Conservation (phyloP, 2,888 invertebrate species). For the Isotomurus palustris region DNA sequence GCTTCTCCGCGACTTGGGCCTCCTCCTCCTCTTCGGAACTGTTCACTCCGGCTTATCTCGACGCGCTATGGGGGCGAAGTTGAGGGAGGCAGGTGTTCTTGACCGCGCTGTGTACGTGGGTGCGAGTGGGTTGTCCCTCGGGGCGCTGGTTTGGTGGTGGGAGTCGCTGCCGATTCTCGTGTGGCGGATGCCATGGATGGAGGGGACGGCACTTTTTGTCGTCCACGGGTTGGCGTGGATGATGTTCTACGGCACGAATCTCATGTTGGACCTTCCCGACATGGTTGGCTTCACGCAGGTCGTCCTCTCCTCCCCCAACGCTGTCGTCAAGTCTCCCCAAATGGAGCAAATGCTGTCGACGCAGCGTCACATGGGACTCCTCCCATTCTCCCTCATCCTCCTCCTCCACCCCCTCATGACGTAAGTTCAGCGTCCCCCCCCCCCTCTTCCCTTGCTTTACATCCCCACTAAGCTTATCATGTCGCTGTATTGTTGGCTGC, state of each 20-base stretch:
- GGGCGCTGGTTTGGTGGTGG: constrained; percentile 5
- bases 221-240: constrained; percentile 28
- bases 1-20: background rate
- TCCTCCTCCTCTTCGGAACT: constrained; percentile 18
- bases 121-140: constrained; percentile 17
- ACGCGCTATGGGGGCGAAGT: no score
- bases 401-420: constrained; percentile 34
- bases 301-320: constrained; percentile 24
- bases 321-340: constrained; percentile 33
- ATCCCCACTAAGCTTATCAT: no score
- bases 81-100: no score
- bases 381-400: constrained; percentile 30
- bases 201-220: background rate
- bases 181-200: constrained; percentile 17
- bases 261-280: constrained; percentile 39
- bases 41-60: no score
- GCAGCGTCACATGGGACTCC: constrained; percentile 38
- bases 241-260: constrained; percentile 29
- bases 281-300: constrained; percentile 38
- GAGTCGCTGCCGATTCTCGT: constrained; percentile 8
- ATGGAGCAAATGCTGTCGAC: constrained; percentile 19
- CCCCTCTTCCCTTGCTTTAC: no score
- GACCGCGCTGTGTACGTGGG: constrained; percentile 30
- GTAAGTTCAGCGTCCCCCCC: no score
- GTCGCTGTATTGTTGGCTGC: no score